Evolutionary conservation across 2,797 vertebrate species (phyloP).

Genomic region (Premnoplex brunnescens): DNA sequence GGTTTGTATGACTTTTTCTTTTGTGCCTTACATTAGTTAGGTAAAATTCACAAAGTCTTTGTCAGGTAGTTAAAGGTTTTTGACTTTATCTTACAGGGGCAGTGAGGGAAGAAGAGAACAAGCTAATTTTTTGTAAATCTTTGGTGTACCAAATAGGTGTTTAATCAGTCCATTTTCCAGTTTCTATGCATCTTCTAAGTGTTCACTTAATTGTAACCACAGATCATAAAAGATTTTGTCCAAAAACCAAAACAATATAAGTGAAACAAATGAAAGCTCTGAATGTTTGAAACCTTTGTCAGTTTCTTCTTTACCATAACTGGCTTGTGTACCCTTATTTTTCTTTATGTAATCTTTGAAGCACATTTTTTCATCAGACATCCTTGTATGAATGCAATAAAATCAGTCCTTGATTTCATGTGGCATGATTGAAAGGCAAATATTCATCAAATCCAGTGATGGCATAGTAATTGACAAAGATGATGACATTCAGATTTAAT

Average conservation of each 20-base stretch:
- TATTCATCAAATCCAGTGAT: not conserved
- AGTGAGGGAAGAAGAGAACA: not conserved
- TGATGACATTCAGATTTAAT: not conserved
- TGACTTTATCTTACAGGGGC: rapidly evolving
- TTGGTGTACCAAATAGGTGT: not conserved
- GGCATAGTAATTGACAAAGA: not conserved
- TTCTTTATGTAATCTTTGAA: not conserved
- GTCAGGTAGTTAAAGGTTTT: not conserved
- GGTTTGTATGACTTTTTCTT: not conserved
- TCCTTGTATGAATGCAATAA: not conserved
- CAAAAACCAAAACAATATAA: rapidly evolving
- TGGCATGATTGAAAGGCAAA: not conserved
- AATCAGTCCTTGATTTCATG: not conserved
- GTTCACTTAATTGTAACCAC: not conserved
- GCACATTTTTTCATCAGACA: not conserved
- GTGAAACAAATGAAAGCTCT: not conserved
- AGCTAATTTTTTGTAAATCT: not conserved
- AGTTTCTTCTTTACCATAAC: not conserved
- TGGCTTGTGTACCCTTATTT: not conserved
- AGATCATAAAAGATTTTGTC: not conserved
- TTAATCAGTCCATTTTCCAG: not conserved
- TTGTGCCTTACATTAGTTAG: not conserved
- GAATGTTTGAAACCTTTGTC: not conserved
- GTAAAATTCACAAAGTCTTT: not conserved
- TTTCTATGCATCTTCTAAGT: not conserved